These are phyloP conservation scores for Solenopsis fugax DNA, from an alignment of 1,140 invertebrate genomes.

Conservation along the genomic window DNA sequence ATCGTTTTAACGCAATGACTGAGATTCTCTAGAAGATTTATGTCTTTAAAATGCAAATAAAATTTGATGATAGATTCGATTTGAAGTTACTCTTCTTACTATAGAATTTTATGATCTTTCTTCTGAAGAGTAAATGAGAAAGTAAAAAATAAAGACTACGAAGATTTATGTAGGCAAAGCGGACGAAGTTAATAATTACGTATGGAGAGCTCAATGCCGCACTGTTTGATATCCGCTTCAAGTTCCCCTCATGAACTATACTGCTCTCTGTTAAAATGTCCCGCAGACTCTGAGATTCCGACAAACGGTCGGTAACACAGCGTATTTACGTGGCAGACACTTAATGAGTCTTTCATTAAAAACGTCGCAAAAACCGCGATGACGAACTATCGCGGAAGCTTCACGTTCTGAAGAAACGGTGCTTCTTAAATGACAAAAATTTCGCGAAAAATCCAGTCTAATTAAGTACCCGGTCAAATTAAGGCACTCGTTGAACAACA, in stretches of 20 bases:
- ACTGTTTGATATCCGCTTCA: neutral
- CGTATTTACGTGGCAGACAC: neutral
- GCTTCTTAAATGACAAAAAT: neutral
- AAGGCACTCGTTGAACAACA: neutral
- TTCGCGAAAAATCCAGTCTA: conserved; percentile 6
- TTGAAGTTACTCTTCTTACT: neutral
- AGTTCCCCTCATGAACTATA: neutral
- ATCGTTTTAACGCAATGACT: neutral
- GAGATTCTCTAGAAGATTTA: neutral
- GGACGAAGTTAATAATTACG: neutral
- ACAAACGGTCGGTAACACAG: conserved; percentile 64
- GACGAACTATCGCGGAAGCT: neutral
- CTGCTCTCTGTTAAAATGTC: conserved; percentile 60
- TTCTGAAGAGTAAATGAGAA: neutral
- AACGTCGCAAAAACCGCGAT: neutral
- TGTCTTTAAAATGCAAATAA: neutral
- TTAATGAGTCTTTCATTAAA: neutral
- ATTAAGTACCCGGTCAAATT: neutral
- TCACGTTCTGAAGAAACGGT: neutral
- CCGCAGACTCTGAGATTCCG: conserved; percentile 24
- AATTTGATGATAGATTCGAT: neutral
- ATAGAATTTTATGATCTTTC: neutral
- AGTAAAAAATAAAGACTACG: neutral
- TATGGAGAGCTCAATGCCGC: conserved; percentile 39
- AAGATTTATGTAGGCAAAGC: neutral